Base-by-base conservation (phyloP, 1,140 invertebrate genomes). In the Mylabris phalerata region DNA sequence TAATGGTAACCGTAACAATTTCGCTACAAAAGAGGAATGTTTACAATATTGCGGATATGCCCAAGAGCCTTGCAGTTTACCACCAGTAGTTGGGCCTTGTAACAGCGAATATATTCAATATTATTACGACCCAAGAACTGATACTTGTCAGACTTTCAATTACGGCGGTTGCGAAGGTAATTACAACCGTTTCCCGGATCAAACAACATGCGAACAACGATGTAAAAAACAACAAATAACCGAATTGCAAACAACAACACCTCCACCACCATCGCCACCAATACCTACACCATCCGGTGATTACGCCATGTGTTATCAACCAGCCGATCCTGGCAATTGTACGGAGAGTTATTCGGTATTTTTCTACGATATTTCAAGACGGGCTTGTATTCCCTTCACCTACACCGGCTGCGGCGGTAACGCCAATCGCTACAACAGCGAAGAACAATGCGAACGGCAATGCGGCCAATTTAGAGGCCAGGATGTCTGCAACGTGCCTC, bases 141-240 rank as follows among this genome's bases (percentile, higher is more conserved):
- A 85, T 43, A 66, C 75, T n/a, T 90, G 89, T 67, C 71, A 81
- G 55, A 79, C 82, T 64, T 88, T 87, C 65, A 78, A 79, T n/a
- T 98, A 95, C 71, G 92, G 94, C 19, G 92, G 93, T 26, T 96
- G 93, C 72, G 88, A 88, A 0, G 94, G 94, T 39, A 98, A 98
- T 71, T 84, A 81, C 3, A 95, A 97, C 75, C 78, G 88, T 7
- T 98, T 97, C 86, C 51, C 49, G 41, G 61, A 77, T 55, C 62
- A 75, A 40, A 71, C 75, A 58, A 79, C 78, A 49, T 87, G 85
- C 71, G 76, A 81, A 70, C 71, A 76, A 47, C 75, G 75, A 51
- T 86, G 83, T 61, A 66, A 58, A 55, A 55, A 44, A 50, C 41
- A 19, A 13, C 24, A 55, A 45, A 11, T 49, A 19, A 19, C 19